Evolutionary conservation across 2,888 invertebrate genomes (phyloP), one percentile per base, ranked within the genome.

Genomic region (Zygogramma bicolorata): DNA sequence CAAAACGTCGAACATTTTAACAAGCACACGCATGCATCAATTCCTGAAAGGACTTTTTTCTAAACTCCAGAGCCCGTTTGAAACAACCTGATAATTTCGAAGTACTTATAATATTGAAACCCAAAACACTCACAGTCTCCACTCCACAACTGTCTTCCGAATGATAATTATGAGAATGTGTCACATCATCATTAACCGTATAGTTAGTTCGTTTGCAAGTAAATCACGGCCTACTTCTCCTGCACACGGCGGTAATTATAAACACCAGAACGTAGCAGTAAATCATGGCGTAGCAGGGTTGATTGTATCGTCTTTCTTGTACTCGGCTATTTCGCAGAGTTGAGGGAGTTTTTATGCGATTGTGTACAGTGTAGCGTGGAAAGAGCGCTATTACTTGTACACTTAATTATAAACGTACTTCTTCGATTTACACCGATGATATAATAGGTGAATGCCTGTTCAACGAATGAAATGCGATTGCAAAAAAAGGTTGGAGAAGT

Each of bases 171-270:
- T 13, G 13, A 42, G 15, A 15, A n/a, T 6, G 15, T 18, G 42
- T 42, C 25, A 53, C 13, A 10, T 53, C 20, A 22, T 10, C 18
- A 15, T n/a, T n/a, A n/a, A n/a, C 25, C 53, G 22, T 22, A 25
- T 2, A 27, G 22, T 22, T 13, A 22, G 53, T 53, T n/a, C 27
- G 8, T 68, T 71, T 69, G 68, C 67, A 42, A 75, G 79, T 81
- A 81, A 81, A 81, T 81, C 79, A 79, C 77, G 71, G 59, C 75
- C 71, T 70, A 76, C 78, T 77, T 79, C 78, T 80, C 66, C 73
- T 74, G 77, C 77, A 75, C 78, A 78, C 70, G 67, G 75, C 77
- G 75, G 75, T 79, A 80, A 79, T 79, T 79, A 77, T 77, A 77
- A 79, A 71, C 79, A 79, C 75, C 77, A 75, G 79, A 75, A 74